phyloP scores from a whole-genome alignment of 2,113 vertebrate species.

The Ceuthmochares aereus region DNA sequence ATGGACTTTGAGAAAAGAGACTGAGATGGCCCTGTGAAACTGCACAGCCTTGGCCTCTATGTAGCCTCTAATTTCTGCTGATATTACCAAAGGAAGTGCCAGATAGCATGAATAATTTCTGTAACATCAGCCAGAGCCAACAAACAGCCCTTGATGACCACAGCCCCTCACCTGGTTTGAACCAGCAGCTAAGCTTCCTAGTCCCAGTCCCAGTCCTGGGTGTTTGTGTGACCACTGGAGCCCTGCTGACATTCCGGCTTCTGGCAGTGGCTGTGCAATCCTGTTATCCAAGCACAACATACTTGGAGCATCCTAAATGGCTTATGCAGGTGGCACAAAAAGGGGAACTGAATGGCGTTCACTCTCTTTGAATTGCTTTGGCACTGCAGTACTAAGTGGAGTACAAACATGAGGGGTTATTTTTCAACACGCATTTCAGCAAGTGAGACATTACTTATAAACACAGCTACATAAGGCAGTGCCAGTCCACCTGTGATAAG shows the following conservation, averaged over 20 bases:
- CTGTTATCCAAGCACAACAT: accelerated
- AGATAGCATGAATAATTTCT: not conserved
- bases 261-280: accelerated
- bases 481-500: not conserved
- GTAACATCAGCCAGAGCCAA: not conserved
- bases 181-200: not conserved
- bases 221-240: accelerated
- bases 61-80: not conserved
- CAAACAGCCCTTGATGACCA: not conserved
- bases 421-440: not conserved
- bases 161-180: not conserved
- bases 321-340: not conserved
- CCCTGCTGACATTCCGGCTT: not conserved
- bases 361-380: not conserved
- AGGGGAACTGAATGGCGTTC: accelerated
- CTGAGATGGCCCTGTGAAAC: not conserved
- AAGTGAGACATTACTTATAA: not conserved
- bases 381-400: not conserved
- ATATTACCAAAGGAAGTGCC: not conserved
- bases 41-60: not conserved
- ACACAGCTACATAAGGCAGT: not conserved
- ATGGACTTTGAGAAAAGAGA: not conserved
- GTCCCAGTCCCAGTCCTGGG: not conserved
- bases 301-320: not conserved
- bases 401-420: not conserved